phyloP scores from a whole-genome alignment of 2,888 invertebrate species.

The Heterodera filipjevi region DNA sequence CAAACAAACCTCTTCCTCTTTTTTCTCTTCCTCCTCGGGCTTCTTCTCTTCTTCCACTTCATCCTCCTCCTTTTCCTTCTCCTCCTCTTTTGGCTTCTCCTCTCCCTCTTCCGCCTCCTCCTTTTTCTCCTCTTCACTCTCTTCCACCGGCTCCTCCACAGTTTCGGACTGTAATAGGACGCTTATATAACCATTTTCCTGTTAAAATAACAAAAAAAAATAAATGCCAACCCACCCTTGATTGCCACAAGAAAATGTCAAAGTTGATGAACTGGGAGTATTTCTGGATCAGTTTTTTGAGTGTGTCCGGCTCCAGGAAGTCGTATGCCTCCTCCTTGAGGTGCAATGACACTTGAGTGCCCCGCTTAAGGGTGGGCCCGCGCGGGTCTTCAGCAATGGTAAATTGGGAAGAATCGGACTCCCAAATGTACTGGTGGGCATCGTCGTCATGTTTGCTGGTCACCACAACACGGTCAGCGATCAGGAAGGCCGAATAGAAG shows the following conservation, averaged over 20 bases:
- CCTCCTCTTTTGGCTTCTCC: constrained; percentile 52
- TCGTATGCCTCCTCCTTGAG: constrained; percentile 96
- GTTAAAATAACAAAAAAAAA: constrained; percentile 11
- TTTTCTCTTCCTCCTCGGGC: constrained; percentile 67
- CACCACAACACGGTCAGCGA: constrained; percentile 92
- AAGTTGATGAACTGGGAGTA: constrained; percentile 99
- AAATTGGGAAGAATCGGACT: constrained; percentile 89
- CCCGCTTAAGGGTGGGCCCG: constrained; percentile 83
- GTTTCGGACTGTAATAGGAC: constrained; percentile 72
- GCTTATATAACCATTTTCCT: constrained; percentile 22
- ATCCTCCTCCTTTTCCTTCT: constrained; percentile 82
- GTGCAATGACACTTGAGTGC: constrained; percentile 79
- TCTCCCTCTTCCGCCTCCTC: constrained; percentile 61
- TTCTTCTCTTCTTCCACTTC: constrained; percentile 98
- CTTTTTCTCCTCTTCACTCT: constrained; percentile 60
- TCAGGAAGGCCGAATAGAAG: constrained; percentile 96
- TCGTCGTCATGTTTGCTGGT: constrained; percentile 92
- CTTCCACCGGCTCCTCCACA: constrained; percentile 71
- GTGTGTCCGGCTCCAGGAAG: constrained; percentile 88
- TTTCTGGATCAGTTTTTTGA: constrained; percentile 88
- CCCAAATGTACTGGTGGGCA: constrained; percentile 88
- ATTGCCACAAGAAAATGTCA: constrained; percentile 92
- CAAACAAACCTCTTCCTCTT: constrained; percentile 91
- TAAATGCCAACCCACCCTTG: constrained; percentile 68
- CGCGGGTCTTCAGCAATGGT: constrained; percentile 90